These are phyloP conservation scores for Stigmatopora nigra DNA, from an alignment of 2,113 vertebrate genomes.

Conservation along the genomic window DNA sequence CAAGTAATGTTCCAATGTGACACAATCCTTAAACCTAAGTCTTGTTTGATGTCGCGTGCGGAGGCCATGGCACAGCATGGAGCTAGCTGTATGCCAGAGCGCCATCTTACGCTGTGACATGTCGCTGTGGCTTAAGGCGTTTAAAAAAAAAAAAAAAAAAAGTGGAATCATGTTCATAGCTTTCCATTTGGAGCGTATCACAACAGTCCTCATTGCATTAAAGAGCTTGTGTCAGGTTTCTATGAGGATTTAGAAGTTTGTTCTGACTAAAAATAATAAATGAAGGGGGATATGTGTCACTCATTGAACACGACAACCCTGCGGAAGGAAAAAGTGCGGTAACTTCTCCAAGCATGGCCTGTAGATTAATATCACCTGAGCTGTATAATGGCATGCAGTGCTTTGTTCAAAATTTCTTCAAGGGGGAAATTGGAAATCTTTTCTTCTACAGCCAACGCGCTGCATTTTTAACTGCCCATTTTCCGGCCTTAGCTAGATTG, in stretches of 20 bases:
- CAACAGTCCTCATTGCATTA: slow-evolving; percentile 33
- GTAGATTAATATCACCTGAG: slow-evolving; percentile 40
- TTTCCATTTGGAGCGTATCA: slow-evolving; percentile 45
- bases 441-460: slow-evolving; percentile 50
- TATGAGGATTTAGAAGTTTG: slow-evolving; percentile 40
- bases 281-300: slow-evolving; percentile 18
- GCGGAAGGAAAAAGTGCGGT: neutral
- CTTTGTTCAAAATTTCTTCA: slow-evolving; percentile 46
- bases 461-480: slow-evolving; percentile 54
- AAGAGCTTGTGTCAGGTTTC: slow-evolving; percentile 44
- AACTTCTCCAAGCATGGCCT: slow-evolving; percentile 15
- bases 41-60: slow-evolving; percentile 49
- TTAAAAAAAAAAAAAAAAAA: slow-evolving; percentile 25
- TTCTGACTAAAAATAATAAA: slow-evolving; percentile 15
- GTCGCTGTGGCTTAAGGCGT: slow-evolving; percentile 43
- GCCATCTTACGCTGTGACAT: slow-evolving; percentile 43
- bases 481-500: slow-evolving; percentile 57
- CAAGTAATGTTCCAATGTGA: slow-evolving; percentile 38
- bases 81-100: slow-evolving; percentile 30
- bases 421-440: slow-evolving; percentile 58
- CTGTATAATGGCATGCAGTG: slow-evolving; percentile 41
- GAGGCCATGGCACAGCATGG: slow-evolving; percentile 42
- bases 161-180: slow-evolving; percentile 44
- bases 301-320: slow-evolving; percentile 23
- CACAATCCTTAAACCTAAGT: slow-evolving; percentile 31